A percentile compares a stretch with the other conserved stretches of the same genome.
phyloP scores from a whole-genome alignment of 2,888 invertebrate species.

The Tetramorium bicarinatum region DNA sequence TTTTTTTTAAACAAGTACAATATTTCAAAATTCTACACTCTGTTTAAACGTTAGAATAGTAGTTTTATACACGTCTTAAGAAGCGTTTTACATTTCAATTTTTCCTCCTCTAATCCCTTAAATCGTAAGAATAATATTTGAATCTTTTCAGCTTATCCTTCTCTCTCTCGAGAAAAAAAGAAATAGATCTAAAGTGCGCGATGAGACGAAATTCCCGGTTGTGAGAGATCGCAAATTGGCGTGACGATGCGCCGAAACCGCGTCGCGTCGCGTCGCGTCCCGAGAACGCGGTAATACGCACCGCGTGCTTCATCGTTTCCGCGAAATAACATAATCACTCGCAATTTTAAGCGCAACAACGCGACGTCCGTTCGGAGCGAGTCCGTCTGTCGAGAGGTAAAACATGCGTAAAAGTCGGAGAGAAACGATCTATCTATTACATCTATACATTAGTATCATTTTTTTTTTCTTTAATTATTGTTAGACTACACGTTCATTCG shows the following conservation, averaged over 20 bases:
- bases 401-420: slow-evolving; percentile 59
- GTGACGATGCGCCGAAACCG: slow-evolving; percentile 65
- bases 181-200: slow-evolving; percentile 53
- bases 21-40: slow-evolving; percentile 77
- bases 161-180: slow-evolving; percentile 8
- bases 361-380: slow-evolving; percentile 59
- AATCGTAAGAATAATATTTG: slow-evolving; percentile 50
- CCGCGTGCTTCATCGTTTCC: slow-evolving; percentile 50
- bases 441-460: slow-evolving; percentile 54
- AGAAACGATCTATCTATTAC: slow-evolving; percentile 52
- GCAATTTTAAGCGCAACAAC: slow-evolving; percentile 62
- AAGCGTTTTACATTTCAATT: slow-evolving; percentile 72
- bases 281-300: slow-evolving; percentile 60
- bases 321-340: slow-evolving; percentile 68
- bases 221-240: slow-evolving; percentile 58
- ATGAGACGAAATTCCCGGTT: slow-evolving; percentile 62
- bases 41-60: slow-evolving; percentile 79
- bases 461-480: slow-evolving; percentile 49
- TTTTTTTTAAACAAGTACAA: slow-evolving; percentile 73
- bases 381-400: slow-evolving; percentile 56
- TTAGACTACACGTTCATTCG: slow-evolving; percentile 54
- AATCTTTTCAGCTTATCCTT: slow-evolving; percentile 2
- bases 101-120: slow-evolving; percentile 58
- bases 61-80: slow-evolving; percentile 77
- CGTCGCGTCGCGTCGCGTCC: slow-evolving; percentile 34